Evolutionary conservation across 37 sponge, comb jelly and placozoan species (phyloP).

Genomic region (Beroe forskalii): DNA sequence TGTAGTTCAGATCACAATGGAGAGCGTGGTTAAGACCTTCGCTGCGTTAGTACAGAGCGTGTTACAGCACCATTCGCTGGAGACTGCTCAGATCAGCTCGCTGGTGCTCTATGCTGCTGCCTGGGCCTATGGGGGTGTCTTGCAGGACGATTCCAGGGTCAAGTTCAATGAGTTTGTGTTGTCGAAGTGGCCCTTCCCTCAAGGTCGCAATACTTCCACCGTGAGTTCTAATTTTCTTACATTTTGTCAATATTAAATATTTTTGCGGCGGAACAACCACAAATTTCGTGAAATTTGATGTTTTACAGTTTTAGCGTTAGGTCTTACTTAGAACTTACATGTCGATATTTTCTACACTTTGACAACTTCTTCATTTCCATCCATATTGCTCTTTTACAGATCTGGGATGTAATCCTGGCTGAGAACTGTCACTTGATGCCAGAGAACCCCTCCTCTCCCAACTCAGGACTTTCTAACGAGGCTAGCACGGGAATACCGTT

Average conservation of each 20-base stretch:
- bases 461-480: conserved; percentile 52
- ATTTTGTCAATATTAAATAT: neutral
- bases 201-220: neutral
- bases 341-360: neutral
- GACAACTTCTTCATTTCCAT: neutral
- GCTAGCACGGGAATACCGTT: conserved; percentile 44
- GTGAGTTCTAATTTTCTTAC: conserved; percentile 8
- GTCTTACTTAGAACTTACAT: too few species aligned
- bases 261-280: too few species aligned
- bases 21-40: conserved; percentile 35
- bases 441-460: conserved; percentile 45
- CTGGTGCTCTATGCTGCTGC: conserved; percentile 13
- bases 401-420: conserved; percentile 18
- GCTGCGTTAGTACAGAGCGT: conserved; percentile 14
- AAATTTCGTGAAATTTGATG: too few species aligned
- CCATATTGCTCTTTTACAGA: neutral
- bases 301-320: too few species aligned
- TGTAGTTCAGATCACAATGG: neutral
- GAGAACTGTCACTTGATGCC: conserved; percentile 5
- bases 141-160: neutral
- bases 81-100: neutral
- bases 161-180: conserved; percentile 45
- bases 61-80: neutral
- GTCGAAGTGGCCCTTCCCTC: conserved; percentile 37
- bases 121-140: conserved; percentile 32